Evolutionary conservation across 2,113 vertebrate species (phyloP), one percentile per base, ranked within the genome.

Genomic region (Penelope pileata): DNA sequence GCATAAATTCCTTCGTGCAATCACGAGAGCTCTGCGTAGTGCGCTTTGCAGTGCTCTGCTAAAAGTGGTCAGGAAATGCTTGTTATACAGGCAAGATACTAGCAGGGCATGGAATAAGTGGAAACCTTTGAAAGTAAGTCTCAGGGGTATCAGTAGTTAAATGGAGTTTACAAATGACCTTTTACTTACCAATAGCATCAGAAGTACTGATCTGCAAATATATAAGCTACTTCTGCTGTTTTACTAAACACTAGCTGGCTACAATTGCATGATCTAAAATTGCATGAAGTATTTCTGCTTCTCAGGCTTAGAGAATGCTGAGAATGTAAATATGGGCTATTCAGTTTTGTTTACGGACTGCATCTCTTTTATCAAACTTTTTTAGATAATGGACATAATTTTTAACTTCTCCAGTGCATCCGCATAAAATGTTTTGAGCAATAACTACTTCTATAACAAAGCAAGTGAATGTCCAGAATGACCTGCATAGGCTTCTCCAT

Each of bases 1-100:
- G 30, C 91, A 68, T 84, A 66, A 93, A 97, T 93, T 66, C 73
- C 81, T 90, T 38, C 74, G 2, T 40, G 81, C 53, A 58, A 12
- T 6, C 62, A 4, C 4, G 92, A 74, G 88, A 58, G 89, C 93
- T 70, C 9, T 3, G 48, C 2, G 2, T 10, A 4, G 36, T 70
- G 48, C 0, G 6, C 84, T 87, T 36, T 2, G 5, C 66, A 15
- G 58, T 15, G 86, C 92, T 83, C 89, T 69, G 53, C 78, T 76
- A 58, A 7, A n/a, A 82, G 75, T 54, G 86, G n/a, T 77, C 75
- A 32, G 91, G 75, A 68, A 78, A 78, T 22, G 50, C 62, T 86
- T 5, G 36, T 70, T 95, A n/a, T 88, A 15, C 30, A 68, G 91
- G 58, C 59, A 59, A 2, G 50, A 54, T 89, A 63, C 86, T 63